Percentiles rank a stretch among this genome's conserved stretches.
Conservation (phyloP, 2,888 invertebrate species). For the Tipula confusa region DNA sequence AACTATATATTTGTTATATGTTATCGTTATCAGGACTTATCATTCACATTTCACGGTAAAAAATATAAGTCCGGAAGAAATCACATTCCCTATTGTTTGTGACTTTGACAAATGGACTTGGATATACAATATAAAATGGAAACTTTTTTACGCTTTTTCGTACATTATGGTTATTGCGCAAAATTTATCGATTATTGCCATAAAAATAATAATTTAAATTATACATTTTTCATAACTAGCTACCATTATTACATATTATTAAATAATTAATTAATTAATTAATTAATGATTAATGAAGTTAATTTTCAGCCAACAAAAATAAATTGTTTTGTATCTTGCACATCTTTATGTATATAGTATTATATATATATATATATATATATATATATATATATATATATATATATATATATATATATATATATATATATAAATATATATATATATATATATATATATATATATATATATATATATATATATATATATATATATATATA, state of each 20-base stretch:
- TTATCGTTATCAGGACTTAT: slow-evolving; percentile 20
- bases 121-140: background rate
- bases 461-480: no score
- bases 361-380: no score
- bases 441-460: no score
- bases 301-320: background rate
- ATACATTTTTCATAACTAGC: background rate
- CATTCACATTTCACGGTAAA: background rate
- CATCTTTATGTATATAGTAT: no score
- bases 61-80: background rate
- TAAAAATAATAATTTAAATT: background rate
- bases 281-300: background rate
- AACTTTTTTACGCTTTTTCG: background rate
- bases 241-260: background rate
- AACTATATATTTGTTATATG: background rate
- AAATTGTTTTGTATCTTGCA: no score
- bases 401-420: no score
- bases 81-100: background rate
- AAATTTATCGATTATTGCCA: background rate
- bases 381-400: no score
- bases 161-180: background rate
- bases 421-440: no score
- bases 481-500: no score
- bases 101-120: slow-evolving; percentile 16
- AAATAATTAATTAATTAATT: background rate